Conservation (phyloP, 2,113 vertebrate species). For the Pelecanoides urinatrix region DNA sequence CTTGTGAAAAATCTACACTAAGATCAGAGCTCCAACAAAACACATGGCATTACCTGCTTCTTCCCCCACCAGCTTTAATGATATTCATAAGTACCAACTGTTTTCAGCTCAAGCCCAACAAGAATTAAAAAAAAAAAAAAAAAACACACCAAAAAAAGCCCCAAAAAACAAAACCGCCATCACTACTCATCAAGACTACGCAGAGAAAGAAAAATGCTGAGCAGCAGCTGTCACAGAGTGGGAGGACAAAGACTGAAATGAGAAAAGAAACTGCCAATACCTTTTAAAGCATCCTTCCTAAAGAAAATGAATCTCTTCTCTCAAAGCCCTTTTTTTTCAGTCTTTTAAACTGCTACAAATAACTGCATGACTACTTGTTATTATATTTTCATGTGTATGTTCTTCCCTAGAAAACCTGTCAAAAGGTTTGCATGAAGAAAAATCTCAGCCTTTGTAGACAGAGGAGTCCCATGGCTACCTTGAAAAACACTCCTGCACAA, state of each 20-base stretch:
- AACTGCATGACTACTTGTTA: not conserved
- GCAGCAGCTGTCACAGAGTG: not conserved
- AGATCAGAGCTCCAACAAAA: not conserved
- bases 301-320: not conserved
- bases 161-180: not conserved
- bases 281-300: not conserved
- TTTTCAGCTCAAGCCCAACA: not conserved
- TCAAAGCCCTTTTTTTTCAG: not conserved
- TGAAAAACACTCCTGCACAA: not conserved
- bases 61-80: not conserved
- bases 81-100: not conserved
- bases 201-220: not conserved
- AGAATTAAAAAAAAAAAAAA: not conserved
- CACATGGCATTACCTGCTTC: not conserved
- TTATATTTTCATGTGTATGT: not conserved
- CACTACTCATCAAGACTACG: not conserved
- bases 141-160: not conserved
- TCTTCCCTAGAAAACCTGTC: not conserved
- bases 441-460: not conserved
- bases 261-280: not conserved
- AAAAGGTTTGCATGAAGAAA: not conserved
- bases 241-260: not conserved
- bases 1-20: not conserved
- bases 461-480: not conserved
- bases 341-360: not conserved